A percentile compares a stretch with the other conserved stretches of the same genome.
These are phyloP conservation scores for Sminthurinus signatus DNA, from an alignment of 1,140 invertebrate genomes.

Conservation along the genomic window DNA sequence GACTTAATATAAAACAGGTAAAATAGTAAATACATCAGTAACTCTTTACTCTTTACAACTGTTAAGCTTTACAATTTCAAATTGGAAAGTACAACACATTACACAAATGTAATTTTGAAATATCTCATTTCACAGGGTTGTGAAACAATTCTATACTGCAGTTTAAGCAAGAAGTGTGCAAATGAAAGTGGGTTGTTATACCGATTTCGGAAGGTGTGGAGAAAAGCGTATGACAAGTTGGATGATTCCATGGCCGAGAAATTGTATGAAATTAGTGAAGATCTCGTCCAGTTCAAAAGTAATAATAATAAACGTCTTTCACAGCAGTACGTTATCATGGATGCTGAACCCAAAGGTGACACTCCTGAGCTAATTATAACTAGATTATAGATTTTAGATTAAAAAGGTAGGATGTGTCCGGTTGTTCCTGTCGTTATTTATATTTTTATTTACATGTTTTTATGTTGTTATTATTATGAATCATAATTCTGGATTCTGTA, in stretches of 20 bases:
- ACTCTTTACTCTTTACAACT: background rate
- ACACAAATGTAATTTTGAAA: background rate
- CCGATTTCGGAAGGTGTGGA: background rate
- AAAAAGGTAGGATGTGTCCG: too few relatives aligned
- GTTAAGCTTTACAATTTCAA: background rate
- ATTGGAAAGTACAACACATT: background rate
- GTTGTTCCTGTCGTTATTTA: too few relatives aligned
- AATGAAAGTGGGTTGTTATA: background rate
- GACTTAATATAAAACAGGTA: background rate
- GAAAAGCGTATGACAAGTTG: background rate
- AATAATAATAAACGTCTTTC: too few relatives aligned
- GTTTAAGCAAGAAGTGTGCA: background rate
- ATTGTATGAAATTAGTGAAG: slow-evolving; percentile 1
- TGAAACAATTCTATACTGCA: slow-evolving; percentile 3
- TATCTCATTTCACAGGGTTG: background rate
- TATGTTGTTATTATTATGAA: too few relatives aligned
- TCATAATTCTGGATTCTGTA: too few relatives aligned
- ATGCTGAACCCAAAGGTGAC: too few relatives aligned
- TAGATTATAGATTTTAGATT: too few relatives aligned
- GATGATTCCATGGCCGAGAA: background rate
- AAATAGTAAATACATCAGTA: background rate
- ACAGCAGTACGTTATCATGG: too few relatives aligned
- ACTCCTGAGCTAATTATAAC: too few relatives aligned
- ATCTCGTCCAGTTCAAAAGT: slow-evolving; percentile 1
- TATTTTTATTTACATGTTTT: too few relatives aligned